These are phyloP conservation scores for Aspidiotus rigidus DNA, from an alignment of 2,888 invertebrate species.

Conservation along the genomic window DNA sequence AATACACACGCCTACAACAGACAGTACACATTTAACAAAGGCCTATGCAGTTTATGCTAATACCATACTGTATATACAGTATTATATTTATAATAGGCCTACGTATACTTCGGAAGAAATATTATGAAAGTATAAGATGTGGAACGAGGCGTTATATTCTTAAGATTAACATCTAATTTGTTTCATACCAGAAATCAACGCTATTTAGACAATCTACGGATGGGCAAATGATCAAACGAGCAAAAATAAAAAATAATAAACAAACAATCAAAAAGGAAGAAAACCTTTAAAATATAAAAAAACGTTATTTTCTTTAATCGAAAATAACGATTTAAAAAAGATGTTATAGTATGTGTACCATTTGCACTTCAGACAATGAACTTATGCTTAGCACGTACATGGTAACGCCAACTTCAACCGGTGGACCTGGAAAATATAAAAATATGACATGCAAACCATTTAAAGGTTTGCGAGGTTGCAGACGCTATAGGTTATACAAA, in stretches of 20 bases:
- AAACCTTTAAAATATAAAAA: slow-evolving; percentile 34
- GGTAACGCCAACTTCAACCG: slow-evolving; percentile 52
- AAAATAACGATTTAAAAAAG: slow-evolving; percentile 33
- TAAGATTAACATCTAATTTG: no score
- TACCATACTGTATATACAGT: no score
- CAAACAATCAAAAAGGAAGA: slow-evolving; percentile 20
- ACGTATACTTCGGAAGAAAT: no score
- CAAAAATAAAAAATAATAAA: slow-evolving; percentile 17
- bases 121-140: no score
- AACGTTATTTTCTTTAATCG: slow-evolving; percentile 17
- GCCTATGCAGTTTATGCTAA: no score
- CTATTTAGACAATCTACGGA: slow-evolving; percentile 28
- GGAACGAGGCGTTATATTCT: no score
- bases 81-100: no score
- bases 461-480: slow-evolving; percentile 16
- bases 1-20: no score
- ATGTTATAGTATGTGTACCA: slow-evolving; percentile 44
- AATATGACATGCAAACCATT: slow-evolving; percentile 29
- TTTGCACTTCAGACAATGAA: slow-evolving; percentile 53
- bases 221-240: slow-evolving; percentile 29
- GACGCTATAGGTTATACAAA: no score
- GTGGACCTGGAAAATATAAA: slow-evolving; percentile 44
- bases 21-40: no score
- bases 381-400: slow-evolving; percentile 53
- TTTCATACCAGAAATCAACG: background rate